Conservation (phyloP, 2,888 invertebrate genomes). For the Azorinus chamasolen region DNA sequence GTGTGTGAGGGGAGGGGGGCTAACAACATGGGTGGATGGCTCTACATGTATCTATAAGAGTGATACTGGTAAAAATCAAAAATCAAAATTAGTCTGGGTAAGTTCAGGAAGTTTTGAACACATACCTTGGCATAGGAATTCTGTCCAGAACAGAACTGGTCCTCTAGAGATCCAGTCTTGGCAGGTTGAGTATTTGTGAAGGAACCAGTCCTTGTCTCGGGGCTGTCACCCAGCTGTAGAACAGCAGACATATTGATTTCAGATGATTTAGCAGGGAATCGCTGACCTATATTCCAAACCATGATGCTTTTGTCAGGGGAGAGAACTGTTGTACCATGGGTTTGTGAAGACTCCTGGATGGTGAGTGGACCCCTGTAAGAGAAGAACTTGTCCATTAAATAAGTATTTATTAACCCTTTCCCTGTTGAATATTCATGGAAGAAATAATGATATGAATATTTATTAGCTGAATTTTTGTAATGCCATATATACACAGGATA, state of each 20-base stretch:
- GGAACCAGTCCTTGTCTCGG: constrained; percentile 12
- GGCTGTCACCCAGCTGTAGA: constrained; percentile 63
- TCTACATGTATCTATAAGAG: no score
- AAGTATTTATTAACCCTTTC: no score
- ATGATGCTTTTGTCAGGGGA: constrained; percentile 77
- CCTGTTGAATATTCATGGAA: no score
- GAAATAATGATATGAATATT: no score
- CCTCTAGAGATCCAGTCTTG: constrained; percentile 61
- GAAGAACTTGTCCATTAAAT: no score
- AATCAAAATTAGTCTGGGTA: no score
- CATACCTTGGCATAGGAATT: constrained; percentile 82
- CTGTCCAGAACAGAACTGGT: constrained; percentile 81
- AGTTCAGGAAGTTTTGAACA: no score
- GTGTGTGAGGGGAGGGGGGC: no score
- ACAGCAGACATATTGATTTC: constrained; percentile 77
- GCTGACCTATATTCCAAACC: constrained; percentile 83
- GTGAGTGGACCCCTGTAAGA: constrained; percentile 70
- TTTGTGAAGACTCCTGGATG: constrained; percentile 73
- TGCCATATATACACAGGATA: no score
- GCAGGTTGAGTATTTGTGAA: constrained; percentile 9
- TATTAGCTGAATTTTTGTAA: no score
- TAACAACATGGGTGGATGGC: no score
- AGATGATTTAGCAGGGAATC: constrained; percentile 77
- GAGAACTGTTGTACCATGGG: constrained; percentile 76
- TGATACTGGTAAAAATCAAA: no score